Conservation (phyloP, 2,113 vertebrate species). For the Colius striatus region DNA sequence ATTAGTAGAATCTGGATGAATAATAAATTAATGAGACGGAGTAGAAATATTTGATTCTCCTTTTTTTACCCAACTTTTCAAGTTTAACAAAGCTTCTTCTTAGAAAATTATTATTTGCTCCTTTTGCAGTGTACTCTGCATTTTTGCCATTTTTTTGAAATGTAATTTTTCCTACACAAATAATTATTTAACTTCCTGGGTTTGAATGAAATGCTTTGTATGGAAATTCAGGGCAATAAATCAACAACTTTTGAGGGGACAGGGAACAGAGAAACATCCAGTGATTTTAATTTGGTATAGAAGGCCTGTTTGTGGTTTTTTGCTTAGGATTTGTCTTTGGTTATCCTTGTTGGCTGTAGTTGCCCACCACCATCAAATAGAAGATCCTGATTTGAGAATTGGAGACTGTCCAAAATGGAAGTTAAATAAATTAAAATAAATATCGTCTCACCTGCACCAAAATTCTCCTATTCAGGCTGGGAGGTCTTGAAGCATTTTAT, state of each 20-base stretch:
- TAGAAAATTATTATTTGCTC: neutral
- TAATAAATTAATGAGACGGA: neutral
- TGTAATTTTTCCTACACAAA: neutral
- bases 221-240: neutral
- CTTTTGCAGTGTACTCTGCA: neutral
- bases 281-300: neutral
- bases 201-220: slow-evolving; percentile 20
- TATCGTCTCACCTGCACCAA: neutral
- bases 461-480: neutral
- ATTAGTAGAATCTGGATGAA: neutral
- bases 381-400: neutral
- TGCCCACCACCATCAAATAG: neutral
- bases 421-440: slow-evolving; percentile 25
- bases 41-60: neutral
- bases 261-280: neutral
- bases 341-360: neutral
- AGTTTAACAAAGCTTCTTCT: neutral
- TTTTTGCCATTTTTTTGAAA: neutral
- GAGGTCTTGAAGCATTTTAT: slow-evolving; percentile 11
- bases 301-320: neutral
- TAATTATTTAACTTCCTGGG: neutral
- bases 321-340: neutral
- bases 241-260: neutral
- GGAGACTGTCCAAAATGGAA: neutral
- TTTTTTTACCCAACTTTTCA: neutral